Evolutionary conservation across 2,113 vertebrate genomes (phyloP).

Genomic region (Oryzias javanicus): DNA sequence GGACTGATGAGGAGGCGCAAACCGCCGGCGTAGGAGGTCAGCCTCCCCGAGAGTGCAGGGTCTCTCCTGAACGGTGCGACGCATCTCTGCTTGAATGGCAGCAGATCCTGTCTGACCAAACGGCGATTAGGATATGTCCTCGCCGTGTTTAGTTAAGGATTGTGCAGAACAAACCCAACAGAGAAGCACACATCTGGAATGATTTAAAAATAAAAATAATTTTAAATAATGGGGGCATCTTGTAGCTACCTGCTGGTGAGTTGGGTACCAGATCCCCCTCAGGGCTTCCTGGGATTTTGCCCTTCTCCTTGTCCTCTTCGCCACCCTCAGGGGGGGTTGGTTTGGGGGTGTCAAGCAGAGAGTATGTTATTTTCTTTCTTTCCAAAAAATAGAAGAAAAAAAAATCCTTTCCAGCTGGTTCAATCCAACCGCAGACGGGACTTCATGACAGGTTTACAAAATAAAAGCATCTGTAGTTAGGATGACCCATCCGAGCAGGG

Average conservation of each 20-base stretch:
- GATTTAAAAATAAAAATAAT: too few species aligned
- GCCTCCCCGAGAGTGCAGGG: not conserved
- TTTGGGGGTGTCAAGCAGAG: constrained; percentile 5
- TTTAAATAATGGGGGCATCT: too few species aligned
- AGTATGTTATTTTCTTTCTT: not conserved
- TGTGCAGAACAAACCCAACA: too few species aligned
- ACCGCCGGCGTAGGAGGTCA: constrained; percentile 4
- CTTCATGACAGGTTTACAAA: constrained; percentile 24
- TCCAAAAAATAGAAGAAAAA: constrained; percentile 7
- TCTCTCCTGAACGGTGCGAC: too few species aligned
- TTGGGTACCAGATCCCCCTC: constrained; percentile 46
- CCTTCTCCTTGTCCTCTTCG: constrained; percentile 36
- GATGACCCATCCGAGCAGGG: constrained; percentile 28
- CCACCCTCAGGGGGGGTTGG: not conserved
- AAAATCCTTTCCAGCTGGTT: constrained; percentile 17
- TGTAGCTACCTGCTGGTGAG: constrained; percentile 53
- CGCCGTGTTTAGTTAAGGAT: too few species aligned
- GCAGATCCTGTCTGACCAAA: too few species aligned
- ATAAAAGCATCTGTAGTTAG: too few species aligned
- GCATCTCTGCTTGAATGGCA: constrained; percentile 2
- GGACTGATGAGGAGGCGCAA: too few species aligned
- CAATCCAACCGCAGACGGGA: constrained; percentile 52
- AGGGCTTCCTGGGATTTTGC: constrained; percentile 31
- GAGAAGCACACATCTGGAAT: too few species aligned
- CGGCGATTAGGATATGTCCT: too few species aligned